phyloP scores from a whole-genome alignment of 2,888 invertebrate genomes.

The Erebia ligea region DNA sequence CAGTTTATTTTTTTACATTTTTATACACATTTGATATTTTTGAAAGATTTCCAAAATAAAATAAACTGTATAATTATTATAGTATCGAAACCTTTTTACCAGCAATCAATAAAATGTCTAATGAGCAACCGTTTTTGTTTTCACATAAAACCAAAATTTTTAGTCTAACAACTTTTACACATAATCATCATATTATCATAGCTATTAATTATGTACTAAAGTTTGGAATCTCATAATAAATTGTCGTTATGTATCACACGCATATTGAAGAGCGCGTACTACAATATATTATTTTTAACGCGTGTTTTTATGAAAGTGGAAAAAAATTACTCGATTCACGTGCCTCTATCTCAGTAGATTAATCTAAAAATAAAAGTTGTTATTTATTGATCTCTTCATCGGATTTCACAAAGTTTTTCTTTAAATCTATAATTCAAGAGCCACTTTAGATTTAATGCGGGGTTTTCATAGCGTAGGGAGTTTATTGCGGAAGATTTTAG shows the following conservation, averaged over 20 bases:
- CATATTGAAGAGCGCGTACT: background rate
- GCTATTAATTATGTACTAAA: background rate
- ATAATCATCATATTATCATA: no score
- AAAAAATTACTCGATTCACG: background rate
- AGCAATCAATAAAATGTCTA: no score
- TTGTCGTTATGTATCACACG: background rate
- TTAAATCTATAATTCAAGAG: background rate
- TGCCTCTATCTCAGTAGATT: background rate
- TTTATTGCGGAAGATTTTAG: background rate
- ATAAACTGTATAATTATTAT: no score
- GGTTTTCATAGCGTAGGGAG: background rate
- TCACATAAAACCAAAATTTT: no score
- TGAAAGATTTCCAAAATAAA: no score
- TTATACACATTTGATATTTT: no score
- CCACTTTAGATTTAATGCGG: slow-evolving; percentile 8
- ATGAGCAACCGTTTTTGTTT: no score
- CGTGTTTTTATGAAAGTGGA: background rate
- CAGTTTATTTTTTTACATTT: no score
- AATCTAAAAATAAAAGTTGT: background rate
- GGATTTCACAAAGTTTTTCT: background rate
- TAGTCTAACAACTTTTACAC: background rate
- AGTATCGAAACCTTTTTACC: no score
- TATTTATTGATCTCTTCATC: background rate
- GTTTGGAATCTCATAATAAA: background rate
- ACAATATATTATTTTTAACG: background rate